These are phyloP conservation scores for Apteryx owenii DNA, from an alignment of 2,113 vertebrate genomes.

Conservation along the genomic window DNA sequence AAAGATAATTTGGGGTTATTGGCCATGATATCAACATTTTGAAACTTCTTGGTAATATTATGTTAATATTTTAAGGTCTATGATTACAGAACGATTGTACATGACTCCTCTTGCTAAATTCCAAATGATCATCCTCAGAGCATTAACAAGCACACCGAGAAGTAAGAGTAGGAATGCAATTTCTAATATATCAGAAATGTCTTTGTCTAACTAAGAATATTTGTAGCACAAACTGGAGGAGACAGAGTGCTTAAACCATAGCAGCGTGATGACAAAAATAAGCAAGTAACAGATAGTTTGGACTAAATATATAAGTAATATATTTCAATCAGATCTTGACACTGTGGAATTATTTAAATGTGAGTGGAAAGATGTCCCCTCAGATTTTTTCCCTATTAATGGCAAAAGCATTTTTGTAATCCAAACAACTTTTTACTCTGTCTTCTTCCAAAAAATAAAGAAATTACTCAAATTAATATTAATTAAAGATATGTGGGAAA, in stretches of 20 bases:
- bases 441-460: constrained; percentile 28
- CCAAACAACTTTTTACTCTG: constrained; percentile 36
- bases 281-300: constrained; percentile 10
- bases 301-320: background rate
- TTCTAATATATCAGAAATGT: constrained; percentile 72
- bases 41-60: constrained; percentile 52
- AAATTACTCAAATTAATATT: constrained; percentile 18
- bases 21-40: background rate
- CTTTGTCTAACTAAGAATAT: constrained; percentile 68
- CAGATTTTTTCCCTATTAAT: background rate
- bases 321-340: constrained; percentile 22
- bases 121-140: background rate
- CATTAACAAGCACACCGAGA: background rate
- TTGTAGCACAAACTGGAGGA: constrained; percentile 58
- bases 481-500: background rate
- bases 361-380: background rate
- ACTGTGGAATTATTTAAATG: background rate
- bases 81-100: background rate
- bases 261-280: constrained; percentile 48
- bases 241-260: constrained; percentile 31
- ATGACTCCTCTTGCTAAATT: background rate
- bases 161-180: constrained; percentile 44
- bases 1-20: constrained; percentile 24
- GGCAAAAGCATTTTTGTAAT: constrained; percentile 44
- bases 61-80: background rate